These are phyloP conservation scores for Scaeva pyrastri DNA, from an alignment of 2,888 invertebrate species.

Conservation along the genomic window DNA sequence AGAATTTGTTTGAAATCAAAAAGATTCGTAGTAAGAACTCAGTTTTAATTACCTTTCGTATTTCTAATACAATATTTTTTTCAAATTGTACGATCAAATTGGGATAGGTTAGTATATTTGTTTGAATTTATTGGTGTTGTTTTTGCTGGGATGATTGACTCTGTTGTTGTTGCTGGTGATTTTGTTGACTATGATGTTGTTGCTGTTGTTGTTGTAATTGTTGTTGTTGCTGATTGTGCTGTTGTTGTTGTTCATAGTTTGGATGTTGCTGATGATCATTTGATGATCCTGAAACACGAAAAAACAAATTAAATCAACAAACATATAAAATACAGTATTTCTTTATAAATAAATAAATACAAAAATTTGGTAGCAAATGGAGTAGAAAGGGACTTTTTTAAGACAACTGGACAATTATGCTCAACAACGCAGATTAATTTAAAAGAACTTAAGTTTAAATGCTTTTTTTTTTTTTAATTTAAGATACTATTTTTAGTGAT, in stretches of 20 bases:
- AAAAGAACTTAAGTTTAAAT: no score
- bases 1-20: neutral
- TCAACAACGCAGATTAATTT: no score
- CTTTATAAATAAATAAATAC: no score
- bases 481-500: no score
- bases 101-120: neutral
- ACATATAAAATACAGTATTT: no score
- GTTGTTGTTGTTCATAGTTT: slow-evolving; percentile 67
- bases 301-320: no score
- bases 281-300: slow-evolving; percentile 35
- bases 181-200: slow-evolving; percentile 73
- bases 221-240: slow-evolving; percentile 72
- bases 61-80: slow-evolving; percentile 11
- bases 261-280: slow-evolving; percentile 76
- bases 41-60: slow-evolving; percentile 5
- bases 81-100: slow-evolving; percentile 13
- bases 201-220: slow-evolving; percentile 74
- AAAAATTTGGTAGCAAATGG: no score
- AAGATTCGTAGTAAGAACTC: neutral
- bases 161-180: slow-evolving; percentile 50
- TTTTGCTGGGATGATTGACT: slow-evolving; percentile 55
- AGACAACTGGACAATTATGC: no score
- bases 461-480: no score
- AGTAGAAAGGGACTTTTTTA: no score
- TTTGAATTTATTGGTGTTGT: slow-evolving; percentile 30